Conservation (phyloP, 2,797 vertebrate species). For the Nothura maculosa region DNA sequence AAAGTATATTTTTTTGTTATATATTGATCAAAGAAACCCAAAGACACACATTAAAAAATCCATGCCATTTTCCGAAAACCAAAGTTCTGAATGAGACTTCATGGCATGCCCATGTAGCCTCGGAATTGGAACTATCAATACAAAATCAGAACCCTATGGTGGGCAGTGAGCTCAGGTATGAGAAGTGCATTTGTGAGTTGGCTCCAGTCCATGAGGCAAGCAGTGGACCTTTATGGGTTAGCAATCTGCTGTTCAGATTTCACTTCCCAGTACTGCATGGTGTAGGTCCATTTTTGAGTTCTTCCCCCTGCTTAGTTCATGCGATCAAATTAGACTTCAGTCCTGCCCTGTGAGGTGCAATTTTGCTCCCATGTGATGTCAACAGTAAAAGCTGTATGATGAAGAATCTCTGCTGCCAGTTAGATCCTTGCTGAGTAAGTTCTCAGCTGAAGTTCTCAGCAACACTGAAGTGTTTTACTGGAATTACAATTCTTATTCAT, state of each 20-base stretch:
- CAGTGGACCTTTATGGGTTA: neutral
- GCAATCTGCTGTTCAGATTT: neutral
- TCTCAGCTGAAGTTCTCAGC: no score
- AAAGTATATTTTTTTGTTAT: neutral
- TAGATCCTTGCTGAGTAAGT: neutral
- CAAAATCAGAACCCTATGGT: neutral
- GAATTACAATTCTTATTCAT: neutral
- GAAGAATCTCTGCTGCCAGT: neutral
- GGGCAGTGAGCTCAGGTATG: neutral
- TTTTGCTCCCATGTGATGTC: neutral
- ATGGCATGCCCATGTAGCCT: neutral
- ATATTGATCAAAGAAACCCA: neutral
- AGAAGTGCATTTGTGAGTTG: neutral
- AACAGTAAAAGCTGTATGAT: neutral
- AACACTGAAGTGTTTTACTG: neutral
- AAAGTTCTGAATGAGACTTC: neutral
- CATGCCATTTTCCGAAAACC: neutral
- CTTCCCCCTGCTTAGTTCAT: neutral
- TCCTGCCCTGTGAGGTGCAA: neutral
- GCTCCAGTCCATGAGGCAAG: neutral
- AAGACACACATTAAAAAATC: neutral
- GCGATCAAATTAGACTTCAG: neutral
- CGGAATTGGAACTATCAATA: neutral
- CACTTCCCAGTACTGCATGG: fast-evolving
- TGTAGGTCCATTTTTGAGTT: neutral